These are phyloP conservation scores for Pyrocoelia pectoralis DNA, from an alignment of 2,888 invertebrate genomes.

Conservation along the genomic window DNA sequence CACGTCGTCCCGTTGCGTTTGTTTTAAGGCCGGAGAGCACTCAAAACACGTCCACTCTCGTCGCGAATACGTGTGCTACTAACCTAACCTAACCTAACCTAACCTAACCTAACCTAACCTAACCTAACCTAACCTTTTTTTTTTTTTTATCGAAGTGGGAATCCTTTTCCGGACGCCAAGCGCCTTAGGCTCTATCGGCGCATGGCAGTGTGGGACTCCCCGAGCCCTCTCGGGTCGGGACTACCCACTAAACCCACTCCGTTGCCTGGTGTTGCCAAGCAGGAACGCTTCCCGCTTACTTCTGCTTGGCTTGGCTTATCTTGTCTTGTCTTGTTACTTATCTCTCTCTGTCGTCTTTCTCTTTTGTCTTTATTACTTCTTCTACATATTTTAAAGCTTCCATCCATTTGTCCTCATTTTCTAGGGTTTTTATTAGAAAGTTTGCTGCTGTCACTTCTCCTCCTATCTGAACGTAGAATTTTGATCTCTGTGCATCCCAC, in stretches of 20 bases:
- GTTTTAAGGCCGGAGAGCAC: no score
- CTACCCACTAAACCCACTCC: not conserved
- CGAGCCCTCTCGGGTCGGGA: no score
- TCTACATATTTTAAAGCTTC: no score
- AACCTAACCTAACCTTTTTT: constrained; percentile 6
- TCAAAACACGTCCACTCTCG: no score
- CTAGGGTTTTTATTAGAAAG: not conserved
- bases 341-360: not conserved
- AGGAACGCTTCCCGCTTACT: not conserved
- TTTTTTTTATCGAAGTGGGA: constrained; percentile 1
- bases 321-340: not conserved
- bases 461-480: not conserved
- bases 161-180: not conserved
- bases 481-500: constrained; percentile 15
- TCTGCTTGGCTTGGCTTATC: not conserved
- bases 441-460: not conserved
- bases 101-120: constrained; percentile 13
- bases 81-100: constrained; percentile 17
- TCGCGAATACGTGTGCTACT: no score
- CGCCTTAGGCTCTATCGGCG: not conserved
- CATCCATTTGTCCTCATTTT: not conserved
- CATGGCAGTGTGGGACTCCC: constrained; percentile 5
- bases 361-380: not conserved
- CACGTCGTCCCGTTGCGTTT: no score
- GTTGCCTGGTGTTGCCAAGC: not conserved